Evolutionary conservation across 2,113 vertebrate genomes (phyloP).

Genomic region (Antennarius striatus): DNA sequence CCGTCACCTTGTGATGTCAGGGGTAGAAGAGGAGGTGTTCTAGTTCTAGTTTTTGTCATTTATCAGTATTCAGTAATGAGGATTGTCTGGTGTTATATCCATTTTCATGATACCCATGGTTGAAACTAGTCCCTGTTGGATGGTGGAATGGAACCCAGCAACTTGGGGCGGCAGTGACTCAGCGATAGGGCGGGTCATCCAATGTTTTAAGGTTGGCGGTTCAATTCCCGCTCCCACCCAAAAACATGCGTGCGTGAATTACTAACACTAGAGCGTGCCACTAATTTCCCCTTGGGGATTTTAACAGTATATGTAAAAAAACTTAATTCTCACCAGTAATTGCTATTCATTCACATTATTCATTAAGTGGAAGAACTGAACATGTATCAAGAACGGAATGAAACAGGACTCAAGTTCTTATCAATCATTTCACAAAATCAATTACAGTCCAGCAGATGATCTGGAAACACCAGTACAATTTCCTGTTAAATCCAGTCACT

Average conservation of each 20-base stretch:
- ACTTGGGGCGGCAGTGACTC: neutral
- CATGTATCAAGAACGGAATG: too few relatives aligned
- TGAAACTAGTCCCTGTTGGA: neutral
- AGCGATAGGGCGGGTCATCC: too few relatives aligned
- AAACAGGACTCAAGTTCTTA: neutral
- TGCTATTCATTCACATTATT: constrained; percentile 24
- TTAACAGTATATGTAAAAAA: too few relatives aligned
- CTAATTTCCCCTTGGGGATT: too few relatives aligned
- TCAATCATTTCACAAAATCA: neutral
- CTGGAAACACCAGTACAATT: too few relatives aligned
- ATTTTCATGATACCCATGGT: neutral
- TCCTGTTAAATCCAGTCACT: too few relatives aligned
- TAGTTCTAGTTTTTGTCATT: neutral
- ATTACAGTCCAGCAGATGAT: too few relatives aligned
- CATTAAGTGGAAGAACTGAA: constrained; percentile 8
- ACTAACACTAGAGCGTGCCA: too few relatives aligned
- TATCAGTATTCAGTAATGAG: neutral
- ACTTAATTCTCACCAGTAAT: constrained; percentile 11
- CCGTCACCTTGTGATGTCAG: neutral
- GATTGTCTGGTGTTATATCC: neutral
- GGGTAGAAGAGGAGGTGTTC: too few relatives aligned
- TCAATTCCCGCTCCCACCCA: too few relatives aligned
- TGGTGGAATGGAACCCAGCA: neutral
- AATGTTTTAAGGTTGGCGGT: too few relatives aligned
- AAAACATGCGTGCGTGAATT: too few relatives aligned